phyloP scores from a whole-genome alignment of 2,113 vertebrate species.

The Oreochromis aureus region DNA sequence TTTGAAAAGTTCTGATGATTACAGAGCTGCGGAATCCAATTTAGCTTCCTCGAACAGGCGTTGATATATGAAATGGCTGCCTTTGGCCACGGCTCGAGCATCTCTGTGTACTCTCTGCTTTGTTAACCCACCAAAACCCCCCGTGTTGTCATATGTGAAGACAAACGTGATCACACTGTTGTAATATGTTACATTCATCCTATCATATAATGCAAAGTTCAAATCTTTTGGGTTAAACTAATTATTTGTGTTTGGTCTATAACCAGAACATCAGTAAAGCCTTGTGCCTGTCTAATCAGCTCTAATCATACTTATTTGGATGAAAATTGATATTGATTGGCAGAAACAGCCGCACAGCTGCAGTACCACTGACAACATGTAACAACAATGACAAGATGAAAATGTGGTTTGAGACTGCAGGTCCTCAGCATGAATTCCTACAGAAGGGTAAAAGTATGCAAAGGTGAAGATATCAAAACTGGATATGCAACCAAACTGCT shows the following conservation, averaged over 20 bases:
- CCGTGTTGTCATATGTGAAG: background rate
- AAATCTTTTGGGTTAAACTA: conserved; percentile 16
- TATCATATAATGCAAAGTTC: background rate
- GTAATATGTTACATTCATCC: background rate
- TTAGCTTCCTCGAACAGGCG: background rate
- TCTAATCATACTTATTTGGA: conserved; percentile 54
- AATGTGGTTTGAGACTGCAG: background rate
- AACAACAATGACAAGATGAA: background rate
- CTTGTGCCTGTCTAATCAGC: conserved; percentile 36
- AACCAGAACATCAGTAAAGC: background rate
- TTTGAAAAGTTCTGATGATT: conserved; percentile 2
- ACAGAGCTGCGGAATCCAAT: conserved; percentile 11
- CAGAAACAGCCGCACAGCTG: background rate
- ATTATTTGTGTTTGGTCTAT: conserved; percentile 35
- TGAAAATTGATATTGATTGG: conserved; percentile 53
- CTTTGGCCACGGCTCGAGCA: background rate
- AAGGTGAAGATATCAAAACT: conserved; percentile 17
- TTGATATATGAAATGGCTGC: background rate
- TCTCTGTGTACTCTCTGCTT: background rate
- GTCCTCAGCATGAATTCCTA: background rate
- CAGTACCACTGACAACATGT: background rate
- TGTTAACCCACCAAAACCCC: background rate
- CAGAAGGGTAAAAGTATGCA: background rate
- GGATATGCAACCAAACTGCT: background rate
- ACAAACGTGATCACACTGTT: background rate